These are phyloP conservation scores for Onychorhynchus coronatus DNA, from an alignment of 2,113 vertebrate genomes.

Conservation along the genomic window DNA sequence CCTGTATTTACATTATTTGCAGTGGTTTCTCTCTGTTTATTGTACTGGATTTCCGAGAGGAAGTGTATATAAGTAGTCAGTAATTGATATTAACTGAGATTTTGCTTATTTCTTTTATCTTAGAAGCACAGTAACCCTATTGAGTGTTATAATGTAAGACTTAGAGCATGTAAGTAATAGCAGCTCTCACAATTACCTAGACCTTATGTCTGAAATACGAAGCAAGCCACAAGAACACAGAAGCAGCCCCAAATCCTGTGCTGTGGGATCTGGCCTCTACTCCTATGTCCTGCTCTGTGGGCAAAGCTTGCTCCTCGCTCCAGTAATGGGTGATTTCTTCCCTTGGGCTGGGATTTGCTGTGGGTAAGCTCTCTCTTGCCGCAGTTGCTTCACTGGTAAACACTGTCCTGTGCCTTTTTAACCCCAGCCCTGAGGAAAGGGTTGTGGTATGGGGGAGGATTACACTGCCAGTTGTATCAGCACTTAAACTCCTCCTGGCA, in stretches of 20 bases:
- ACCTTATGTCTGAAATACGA: background rate
- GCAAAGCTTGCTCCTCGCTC: background rate
- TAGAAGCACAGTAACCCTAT: background rate
- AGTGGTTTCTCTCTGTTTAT: background rate
- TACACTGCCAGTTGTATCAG: background rate
- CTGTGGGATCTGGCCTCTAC: background rate
- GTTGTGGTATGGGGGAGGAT: background rate
- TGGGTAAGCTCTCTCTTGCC: background rate
- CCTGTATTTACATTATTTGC: background rate
- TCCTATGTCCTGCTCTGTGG: accelerated
- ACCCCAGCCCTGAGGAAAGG: background rate
- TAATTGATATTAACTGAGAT: background rate
- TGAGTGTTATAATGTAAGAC: too few species aligned
- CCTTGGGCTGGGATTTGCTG: background rate
- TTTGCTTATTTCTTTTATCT: background rate
- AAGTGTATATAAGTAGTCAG: background rate
- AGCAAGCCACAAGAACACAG: background rate
- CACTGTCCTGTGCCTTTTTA: accelerated
- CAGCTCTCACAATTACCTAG: background rate
- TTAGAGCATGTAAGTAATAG: background rate
- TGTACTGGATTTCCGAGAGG: background rate
- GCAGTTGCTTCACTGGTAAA: background rate
- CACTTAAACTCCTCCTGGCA: background rate
- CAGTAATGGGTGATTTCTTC: background rate
- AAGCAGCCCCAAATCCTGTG: background rate